Base-by-base conservation (phyloP, 2,888 invertebrate species). In the Ischnura elegans region DNA sequence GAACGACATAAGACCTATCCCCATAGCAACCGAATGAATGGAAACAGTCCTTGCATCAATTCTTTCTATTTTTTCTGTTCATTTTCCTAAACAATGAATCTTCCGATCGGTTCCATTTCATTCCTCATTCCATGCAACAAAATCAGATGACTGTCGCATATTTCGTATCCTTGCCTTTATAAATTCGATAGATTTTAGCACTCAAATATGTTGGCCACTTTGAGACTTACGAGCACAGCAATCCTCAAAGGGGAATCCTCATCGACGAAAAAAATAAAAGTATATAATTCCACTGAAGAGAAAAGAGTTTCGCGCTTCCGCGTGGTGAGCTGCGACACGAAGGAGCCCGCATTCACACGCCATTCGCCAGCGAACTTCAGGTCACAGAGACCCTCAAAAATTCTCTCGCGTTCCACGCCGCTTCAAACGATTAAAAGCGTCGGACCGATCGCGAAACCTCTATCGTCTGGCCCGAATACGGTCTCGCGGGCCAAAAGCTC, bases 351-450 rank as follows among this genome's bases (percentile, higher is more conserved):
- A 36, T 76, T 36, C 76, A 36, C 76, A 61, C 61, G 21, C 61
- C 61, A 25, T 61, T 25, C 61, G 21, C 0, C 66, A 8, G 29
- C 36, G 36, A 8, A 36, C 36, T 76, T 76, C n/a, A n/a, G n/a
- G n/a, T 36, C 6, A 13, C 36, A 16, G 29, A 10, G n/a, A 36
- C 76, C 76, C 76, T 76, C 76, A 36, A 21, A 25, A 25, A 76
- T 36, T 76, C n/a, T 76, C 25, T 76, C 76, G 61, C 61, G n/a
- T n/a, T n/a, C 61, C 6, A 61, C 76, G 16, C 76, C n/a, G 76
- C 76, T 76, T 76, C 76, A 36, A 76, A 29, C 36, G 76, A 36
- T 76, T 76, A 36, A 76, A 76, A 76, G 76, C 76, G 76, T 36
- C 76, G 76, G 36, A 10, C n/a, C 29, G 76, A n/a, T n/a, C 10